These are phyloP conservation scores for Chrysotoxum bicinctum DNA, from an alignment of 2,888 invertebrate genomes.

Conservation along the genomic window DNA sequence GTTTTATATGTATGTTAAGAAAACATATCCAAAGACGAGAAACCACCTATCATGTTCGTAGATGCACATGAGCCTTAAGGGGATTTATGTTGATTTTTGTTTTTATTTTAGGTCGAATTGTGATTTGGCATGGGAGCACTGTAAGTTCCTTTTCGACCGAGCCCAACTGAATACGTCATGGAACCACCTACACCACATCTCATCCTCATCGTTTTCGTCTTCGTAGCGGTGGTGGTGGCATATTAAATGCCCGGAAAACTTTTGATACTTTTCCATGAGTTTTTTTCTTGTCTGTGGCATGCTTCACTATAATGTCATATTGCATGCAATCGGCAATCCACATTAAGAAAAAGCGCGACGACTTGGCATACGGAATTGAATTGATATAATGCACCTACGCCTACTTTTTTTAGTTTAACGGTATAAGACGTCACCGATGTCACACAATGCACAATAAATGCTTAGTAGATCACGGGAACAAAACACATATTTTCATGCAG, in stretches of 20 bases:
- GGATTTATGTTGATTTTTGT: not conserved
- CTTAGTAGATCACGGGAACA: constrained; percentile 71
- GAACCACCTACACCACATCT: constrained; percentile 73
- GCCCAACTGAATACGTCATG: constrained; percentile 72
- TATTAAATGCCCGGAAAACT: constrained; percentile 55
- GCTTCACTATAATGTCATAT: constrained; percentile 57
- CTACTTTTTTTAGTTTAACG: constrained; percentile 49
- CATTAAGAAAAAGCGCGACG: constrained; percentile 69
- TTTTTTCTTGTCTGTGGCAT: constrained; percentile 2
- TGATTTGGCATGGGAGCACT: constrained; percentile 67
- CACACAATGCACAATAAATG: constrained; percentile 53
- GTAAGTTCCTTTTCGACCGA: constrained; percentile 55
- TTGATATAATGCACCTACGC: constrained; percentile 68
- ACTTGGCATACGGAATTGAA: constrained; percentile 70
- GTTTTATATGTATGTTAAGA: not conserved
- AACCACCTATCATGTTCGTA: constrained; percentile 66
- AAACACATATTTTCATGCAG: constrained; percentile 19
- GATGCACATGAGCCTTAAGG: constrained; percentile 66
- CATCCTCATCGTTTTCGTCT: constrained; percentile 11
- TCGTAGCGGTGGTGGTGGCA: constrained; percentile 12
- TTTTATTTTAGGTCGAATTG: constrained; percentile 38
- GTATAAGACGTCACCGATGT: constrained; percentile 52
- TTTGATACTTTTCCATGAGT: constrained; percentile 22
- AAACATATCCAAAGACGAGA: constrained; percentile 34
- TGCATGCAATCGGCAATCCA: constrained; percentile 67